Evolutionary conservation across 2,797 vertebrate species (phyloP).

Genomic region (Hydrophis major): DNA sequence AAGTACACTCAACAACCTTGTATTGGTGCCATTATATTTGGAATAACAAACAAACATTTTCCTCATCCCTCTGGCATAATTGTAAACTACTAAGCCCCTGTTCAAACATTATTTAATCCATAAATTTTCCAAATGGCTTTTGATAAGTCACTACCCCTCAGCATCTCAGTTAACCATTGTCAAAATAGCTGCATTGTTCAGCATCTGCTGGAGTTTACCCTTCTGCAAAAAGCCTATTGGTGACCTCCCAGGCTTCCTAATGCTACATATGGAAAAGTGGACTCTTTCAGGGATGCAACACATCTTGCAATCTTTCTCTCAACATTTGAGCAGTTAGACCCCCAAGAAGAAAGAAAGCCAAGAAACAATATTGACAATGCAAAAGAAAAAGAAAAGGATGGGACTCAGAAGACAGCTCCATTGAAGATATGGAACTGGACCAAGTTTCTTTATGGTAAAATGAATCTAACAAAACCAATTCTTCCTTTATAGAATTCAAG

Average conservation of each 20-base stretch:
- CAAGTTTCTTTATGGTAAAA: background rate
- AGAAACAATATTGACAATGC: background rate
- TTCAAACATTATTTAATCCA: conserved; percentile 15
- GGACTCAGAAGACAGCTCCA: background rate
- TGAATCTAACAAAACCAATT: too few species aligned
- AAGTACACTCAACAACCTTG: background rate
- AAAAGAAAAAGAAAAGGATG: background rate
- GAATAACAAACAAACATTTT: background rate
- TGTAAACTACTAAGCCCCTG: background rate
- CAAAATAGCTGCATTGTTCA: background rate
- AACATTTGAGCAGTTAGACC: background rate
- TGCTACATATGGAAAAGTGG: background rate
- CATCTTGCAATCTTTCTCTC: background rate
- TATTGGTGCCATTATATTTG: background rate
- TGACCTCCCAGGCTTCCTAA: background rate
- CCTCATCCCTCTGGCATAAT: background rate
- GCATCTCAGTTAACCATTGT: background rate
- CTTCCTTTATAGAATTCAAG: background rate
- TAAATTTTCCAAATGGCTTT: conserved; percentile 11
- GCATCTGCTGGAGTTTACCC: background rate
- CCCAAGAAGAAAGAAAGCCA: background rate
- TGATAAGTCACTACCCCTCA: background rate
- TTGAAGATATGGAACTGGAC: background rate
- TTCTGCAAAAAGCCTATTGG: background rate
- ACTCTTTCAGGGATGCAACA: background rate